Percentiles rank a stretch among this genome's conserved stretches.
Evolutionary conservation across 2,797 vertebrate genomes (phyloP).

Genomic region (Gymnoscopelus braueri): DNA sequence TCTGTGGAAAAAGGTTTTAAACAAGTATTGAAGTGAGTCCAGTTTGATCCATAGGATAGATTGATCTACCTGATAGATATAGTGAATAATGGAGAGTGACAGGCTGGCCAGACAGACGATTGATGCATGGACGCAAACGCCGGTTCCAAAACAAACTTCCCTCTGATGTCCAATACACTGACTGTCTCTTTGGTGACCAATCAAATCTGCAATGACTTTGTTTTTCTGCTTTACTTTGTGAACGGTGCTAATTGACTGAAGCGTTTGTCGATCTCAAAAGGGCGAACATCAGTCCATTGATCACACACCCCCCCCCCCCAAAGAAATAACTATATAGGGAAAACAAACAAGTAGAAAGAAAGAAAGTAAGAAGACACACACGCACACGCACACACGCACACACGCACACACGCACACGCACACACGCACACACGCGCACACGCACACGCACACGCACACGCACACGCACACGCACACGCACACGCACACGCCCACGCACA

Average conservation of each 20-base stretch:
- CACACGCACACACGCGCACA: constrained; percentile 28
- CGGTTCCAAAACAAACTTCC: constrained; percentile 47
- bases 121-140: constrained; percentile 54
- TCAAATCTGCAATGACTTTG: constrained; percentile 3
- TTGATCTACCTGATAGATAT: constrained; percentile 37
- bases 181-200: constrained; percentile 30
- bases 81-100: constrained; percentile 52
- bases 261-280: constrained; percentile 38
- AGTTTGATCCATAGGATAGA: constrained; percentile 32
- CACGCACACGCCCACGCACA: constrained; percentile 5
- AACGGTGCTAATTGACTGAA: constrained; percentile 37
- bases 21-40: constrained; percentile 11
- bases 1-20: constrained; percentile 22
- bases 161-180: constrained; percentile 51
- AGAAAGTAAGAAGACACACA: too few relatives aligned
- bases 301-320: too few relatives aligned
- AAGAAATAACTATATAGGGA: neutral
- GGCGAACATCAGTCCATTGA: constrained; percentile 11
- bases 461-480: constrained; percentile 50
- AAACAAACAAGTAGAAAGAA: constrained; percentile 28
- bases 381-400: constrained; percentile 13
- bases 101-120: constrained; percentile 57
- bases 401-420: constrained; percentile 6
- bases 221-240: constrained; percentile 17
- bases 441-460: constrained; percentile 45